Percentiles rank a stretch among this genome's conserved stretches.
Conservation (phyloP, 2,888 invertebrate species). For the Cynaeus angustus region DNA sequence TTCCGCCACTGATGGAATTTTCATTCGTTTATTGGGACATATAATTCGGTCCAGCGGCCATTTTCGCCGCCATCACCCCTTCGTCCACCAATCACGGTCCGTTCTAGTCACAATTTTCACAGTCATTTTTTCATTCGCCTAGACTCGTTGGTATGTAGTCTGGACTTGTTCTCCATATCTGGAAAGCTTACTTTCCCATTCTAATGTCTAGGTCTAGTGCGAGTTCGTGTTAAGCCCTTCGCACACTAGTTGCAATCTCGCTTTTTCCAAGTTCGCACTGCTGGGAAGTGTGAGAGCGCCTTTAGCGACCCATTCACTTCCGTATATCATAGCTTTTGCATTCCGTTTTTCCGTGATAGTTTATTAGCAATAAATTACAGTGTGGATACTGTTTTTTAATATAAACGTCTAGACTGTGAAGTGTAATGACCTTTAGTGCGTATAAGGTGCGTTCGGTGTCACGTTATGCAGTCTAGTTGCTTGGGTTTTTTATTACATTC, state of each 20-base stretch:
- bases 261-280: neutral
- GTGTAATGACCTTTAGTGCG: constrained; percentile 60
- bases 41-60: neutral
- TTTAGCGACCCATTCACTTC: constrained; percentile 26
- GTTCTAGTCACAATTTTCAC: constrained; percentile 22
- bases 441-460: constrained; percentile 41
- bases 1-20: neutral
- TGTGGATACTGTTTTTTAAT: constrained; percentile 38
- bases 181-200: constrained; percentile 54
- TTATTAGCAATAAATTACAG: constrained; percentile 57
- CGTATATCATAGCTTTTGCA: constrained; percentile 38
- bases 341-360: constrained; percentile 51
- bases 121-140: constrained; percentile 49
- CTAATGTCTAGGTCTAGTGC: constrained; percentile 64
- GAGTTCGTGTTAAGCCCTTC: constrained; percentile 48
- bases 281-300: constrained; percentile 2
- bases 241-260: constrained; percentile 40
- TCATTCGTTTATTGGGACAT: no score
- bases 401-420: constrained; percentile 59
- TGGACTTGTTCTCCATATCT: constrained; percentile 50
- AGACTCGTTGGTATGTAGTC: constrained; percentile 52
- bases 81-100: no score
- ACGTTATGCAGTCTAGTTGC: constrained; percentile 30
- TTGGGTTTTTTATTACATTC: constrained; percentile 12
- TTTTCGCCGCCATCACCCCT: constrained; percentile 1